phyloP scores from a whole-genome alignment of 2,888 invertebrate genomes.

The Zonitis immaculata region DNA sequence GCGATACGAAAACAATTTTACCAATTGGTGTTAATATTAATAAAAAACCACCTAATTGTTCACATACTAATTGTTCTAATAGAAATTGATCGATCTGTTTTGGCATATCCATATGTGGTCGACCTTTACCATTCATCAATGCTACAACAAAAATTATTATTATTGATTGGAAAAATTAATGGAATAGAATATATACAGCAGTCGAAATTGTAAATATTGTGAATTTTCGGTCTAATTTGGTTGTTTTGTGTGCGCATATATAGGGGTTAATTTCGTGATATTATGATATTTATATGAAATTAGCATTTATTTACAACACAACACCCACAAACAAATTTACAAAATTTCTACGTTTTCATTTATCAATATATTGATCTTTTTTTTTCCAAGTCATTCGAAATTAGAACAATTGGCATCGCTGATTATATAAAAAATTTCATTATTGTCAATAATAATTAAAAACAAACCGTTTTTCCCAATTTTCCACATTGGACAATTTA shows the following conservation, averaged over 20 bases:
- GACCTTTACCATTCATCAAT: constrained; percentile 27
- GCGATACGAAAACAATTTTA: constrained; percentile 80
- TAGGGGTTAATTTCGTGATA: background rate
- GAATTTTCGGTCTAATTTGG: background rate
- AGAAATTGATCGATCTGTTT: constrained; percentile 56
- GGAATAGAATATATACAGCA: no score
- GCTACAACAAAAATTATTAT: constrained; percentile 24
- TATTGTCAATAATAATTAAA: no score
- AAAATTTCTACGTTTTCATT: background rate
- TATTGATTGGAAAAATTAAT: background rate
- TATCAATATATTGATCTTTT: background rate
- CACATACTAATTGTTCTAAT: constrained; percentile 54
- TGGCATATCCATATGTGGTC: constrained; percentile 47
- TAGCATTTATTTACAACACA: background rate
- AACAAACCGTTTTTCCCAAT: no score
- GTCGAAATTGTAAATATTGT: no score
- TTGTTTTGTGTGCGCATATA: no score
- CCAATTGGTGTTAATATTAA: constrained; percentile 75
- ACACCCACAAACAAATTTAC: background rate
- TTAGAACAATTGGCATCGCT: no score
- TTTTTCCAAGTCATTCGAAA: background rate
- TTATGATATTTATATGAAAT: background rate
- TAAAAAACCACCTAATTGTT: constrained; percentile 73
- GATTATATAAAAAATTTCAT: no score
- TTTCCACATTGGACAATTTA: no score